phyloP scores from a whole-genome alignment of 1,140 invertebrate genomes.

The Drosophila kepulauana region DNA sequence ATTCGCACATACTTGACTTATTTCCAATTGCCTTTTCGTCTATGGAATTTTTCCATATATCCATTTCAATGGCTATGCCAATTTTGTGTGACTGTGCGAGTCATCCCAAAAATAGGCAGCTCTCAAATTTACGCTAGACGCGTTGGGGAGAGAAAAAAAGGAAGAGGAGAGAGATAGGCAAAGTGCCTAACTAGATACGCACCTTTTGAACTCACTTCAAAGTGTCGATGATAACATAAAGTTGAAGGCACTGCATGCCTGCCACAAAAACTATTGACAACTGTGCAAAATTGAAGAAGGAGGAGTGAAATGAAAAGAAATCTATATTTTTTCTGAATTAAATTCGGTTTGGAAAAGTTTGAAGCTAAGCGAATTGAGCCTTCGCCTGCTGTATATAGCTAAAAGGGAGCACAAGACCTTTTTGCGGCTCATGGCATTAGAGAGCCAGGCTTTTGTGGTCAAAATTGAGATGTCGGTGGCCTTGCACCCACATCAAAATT shows the following conservation, averaged over 20 bases:
- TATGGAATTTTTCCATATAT: conserved; percentile 21
- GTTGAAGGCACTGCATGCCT: conserved; percentile 20
- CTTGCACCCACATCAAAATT: conserved; percentile 47
- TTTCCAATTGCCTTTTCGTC: conserved; percentile 30
- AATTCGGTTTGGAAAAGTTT: conserved; percentile 39
- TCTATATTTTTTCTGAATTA: conserved; percentile 29
- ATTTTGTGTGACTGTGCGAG: conserved; percentile 9
- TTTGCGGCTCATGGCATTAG: conserved; percentile 50
- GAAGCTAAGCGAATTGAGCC: conserved; percentile 27
- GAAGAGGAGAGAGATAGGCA: not conserved
- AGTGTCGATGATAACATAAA: conserved; percentile 40
- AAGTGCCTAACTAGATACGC: conserved; percentile 26
- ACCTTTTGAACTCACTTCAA: conserved; percentile 50
- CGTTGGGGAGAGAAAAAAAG: conserved; percentile 17
- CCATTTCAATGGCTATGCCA: conserved; percentile 15
- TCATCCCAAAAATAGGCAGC: conserved; percentile 18
- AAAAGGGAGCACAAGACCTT: conserved; percentile 37
- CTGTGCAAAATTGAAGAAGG: conserved; percentile 18
- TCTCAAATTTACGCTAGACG: conserved; percentile 30
- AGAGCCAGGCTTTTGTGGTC: conserved; percentile 47
- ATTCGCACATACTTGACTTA: conserved; percentile 34
- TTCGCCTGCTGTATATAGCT: not conserved
- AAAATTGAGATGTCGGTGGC: conserved; percentile 47
- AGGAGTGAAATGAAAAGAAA: not conserved
- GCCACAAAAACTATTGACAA: conserved; percentile 43